Conservation (phyloP, 2,797 vertebrate species). For the Paratrypauchen microcephalus region DNA sequence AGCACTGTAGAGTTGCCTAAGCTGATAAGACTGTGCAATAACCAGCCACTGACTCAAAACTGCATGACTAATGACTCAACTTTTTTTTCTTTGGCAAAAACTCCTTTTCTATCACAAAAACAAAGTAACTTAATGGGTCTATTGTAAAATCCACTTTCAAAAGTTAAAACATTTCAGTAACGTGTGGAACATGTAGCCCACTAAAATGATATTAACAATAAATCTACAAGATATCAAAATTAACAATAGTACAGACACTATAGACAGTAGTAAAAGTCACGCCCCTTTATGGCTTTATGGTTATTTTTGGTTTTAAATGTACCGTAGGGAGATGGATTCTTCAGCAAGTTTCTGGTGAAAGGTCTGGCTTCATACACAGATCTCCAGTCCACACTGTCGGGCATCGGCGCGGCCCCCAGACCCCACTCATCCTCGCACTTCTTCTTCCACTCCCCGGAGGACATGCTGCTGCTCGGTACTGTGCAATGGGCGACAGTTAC, state of each 20-base stretch:
- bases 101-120: not conserved
- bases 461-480: constrained; percentile 33
- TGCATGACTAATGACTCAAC: not conserved
- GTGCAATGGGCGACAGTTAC: not conserved
- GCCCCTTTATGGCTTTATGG: no score
- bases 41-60: not conserved
- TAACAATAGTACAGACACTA: no score
- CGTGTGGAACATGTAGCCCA: not conserved
- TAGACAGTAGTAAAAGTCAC: no score
- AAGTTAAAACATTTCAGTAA: not conserved
- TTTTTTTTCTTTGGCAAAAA: not conserved
- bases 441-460: constrained; percentile 63
- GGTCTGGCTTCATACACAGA: constrained; percentile 72
- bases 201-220: not conserved
- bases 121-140: not conserved
- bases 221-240: no score
- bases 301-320: constrained; percentile 15
- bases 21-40: not conserved
- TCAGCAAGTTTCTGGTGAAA: constrained; percentile 80
- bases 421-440: constrained; percentile 69
- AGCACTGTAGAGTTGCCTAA: not conserved
- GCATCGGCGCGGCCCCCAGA: constrained; percentile 57
- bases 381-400: constrained; percentile 76
- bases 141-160: no score
- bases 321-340: constrained; percentile 82